phyloP scores from a whole-genome alignment of 2,113 vertebrate genomes.

The Oncorhynchus keta region DNA sequence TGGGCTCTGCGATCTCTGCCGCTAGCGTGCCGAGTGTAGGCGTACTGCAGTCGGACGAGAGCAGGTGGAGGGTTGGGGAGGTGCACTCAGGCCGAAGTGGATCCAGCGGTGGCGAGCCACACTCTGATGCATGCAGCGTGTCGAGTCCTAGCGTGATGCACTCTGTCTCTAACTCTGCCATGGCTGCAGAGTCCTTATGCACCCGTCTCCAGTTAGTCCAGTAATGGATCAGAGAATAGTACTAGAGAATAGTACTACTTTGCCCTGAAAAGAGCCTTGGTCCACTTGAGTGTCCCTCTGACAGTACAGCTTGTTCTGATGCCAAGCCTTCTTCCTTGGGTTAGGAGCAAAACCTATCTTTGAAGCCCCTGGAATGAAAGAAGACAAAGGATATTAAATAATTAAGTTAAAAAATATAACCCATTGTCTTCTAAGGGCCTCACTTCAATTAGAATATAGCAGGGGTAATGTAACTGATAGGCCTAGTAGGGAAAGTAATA shows the following conservation, averaged over 20 bases:
- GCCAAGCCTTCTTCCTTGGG: slow-evolving; percentile 15
- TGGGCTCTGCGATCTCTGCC: slow-evolving; percentile 69
- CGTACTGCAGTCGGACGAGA: slow-evolving; percentile 55
- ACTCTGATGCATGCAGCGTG: slow-evolving; percentile 43
- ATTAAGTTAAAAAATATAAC: not conserved
- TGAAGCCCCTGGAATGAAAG: slow-evolving; percentile 27
- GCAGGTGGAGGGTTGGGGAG: not conserved
- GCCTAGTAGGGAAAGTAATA: no score
- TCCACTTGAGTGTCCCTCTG: not conserved
- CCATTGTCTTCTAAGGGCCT: no score
- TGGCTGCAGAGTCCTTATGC: slow-evolving; percentile 34
- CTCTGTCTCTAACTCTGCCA: slow-evolving; percentile 75
- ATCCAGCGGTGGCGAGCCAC: slow-evolving; percentile 31
- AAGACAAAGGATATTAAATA: not conserved
- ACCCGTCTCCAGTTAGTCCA: not conserved
- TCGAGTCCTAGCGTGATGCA: slow-evolving; percentile 66
- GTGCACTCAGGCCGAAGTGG: not conserved
- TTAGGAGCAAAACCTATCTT: slow-evolving; percentile 34
- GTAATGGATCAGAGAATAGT: not conserved
- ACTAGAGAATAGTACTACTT: not conserved
- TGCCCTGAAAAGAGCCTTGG: not conserved
- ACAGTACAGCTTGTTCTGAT: not conserved
- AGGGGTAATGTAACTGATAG: no score
- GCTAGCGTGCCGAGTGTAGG: slow-evolving; percentile 70
- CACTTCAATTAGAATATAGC: no score